Base-by-base conservation (phyloP, 2,797 vertebrate genomes). In the Pteronotus mesoamericanus region DNA sequence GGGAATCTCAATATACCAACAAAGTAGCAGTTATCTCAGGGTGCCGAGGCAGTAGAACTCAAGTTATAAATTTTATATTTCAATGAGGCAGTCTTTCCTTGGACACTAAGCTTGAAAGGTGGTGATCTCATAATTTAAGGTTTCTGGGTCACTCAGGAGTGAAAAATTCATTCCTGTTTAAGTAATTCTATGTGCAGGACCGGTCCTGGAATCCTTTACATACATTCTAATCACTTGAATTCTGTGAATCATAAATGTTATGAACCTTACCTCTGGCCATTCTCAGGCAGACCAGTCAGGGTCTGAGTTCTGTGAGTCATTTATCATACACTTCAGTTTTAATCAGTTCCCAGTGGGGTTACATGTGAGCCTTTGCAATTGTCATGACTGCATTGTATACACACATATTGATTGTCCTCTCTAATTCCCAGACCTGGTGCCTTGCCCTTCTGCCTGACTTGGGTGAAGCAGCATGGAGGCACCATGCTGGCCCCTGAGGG, bases 401-500 rank as follows among this genome's bases (percentile, higher is more conserved):
- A 89, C 77, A 96, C 95, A 80, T 85, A 96, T 97, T 26, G 92
- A 95, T 97, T 86, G 93, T 94, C 72, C 93, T 97, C 0, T 4
- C 61, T 91, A 12, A 2, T 97, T 97, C 96, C 92, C 96, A 95
- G 80, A 78, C 66, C 85, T 0, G 0, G n/a, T 51, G 89, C 94
- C 96, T 0, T 0, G 88, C 97, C 78, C 94, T 86, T 51, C 57
- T 24, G 96, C 97, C 97, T 97, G 97, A 96, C 97, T 96, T 97
- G 94, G 97, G 0, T 19, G 95, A 97, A 97, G 96, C 93, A 53
- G 96, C 96, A 84, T 0, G 0, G 97, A 98, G 98, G 97, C 98
- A 97, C 86, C 71, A 77, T 55, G 86, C 91, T 87, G 87, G 77
- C 91, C 94, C 94, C 96, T 64, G 59, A 94, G 93, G 93, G 91